phyloP scores from a whole-genome alignment of 2,113 vertebrate species.

The Bettongia penicillata region DNA sequence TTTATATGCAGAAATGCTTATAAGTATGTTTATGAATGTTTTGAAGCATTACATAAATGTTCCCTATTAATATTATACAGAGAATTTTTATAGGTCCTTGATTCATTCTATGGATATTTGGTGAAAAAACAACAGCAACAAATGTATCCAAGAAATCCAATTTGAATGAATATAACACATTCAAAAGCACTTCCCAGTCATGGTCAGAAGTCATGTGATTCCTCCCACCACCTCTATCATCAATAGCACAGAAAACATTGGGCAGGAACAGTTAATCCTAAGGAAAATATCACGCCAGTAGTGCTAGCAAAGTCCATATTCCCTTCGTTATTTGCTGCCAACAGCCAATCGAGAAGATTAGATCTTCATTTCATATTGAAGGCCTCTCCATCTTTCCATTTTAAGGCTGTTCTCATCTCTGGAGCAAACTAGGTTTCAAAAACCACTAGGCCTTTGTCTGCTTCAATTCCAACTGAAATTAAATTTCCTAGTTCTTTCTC shows the following conservation, averaged over 20 bases:
- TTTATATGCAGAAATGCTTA: neutral
- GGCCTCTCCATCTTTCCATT: slow-evolving; percentile 22
- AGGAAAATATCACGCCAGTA: slow-evolving; percentile 54
- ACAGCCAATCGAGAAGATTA: slow-evolving; percentile 51
- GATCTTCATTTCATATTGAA: slow-evolving; percentile 53
- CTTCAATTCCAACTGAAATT: slow-evolving; percentile 35
- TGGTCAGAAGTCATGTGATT: slow-evolving; percentile 34
- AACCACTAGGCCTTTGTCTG: neutral
- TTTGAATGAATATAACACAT: slow-evolving; percentile 9
- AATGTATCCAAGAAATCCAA: slow-evolving; percentile 22
- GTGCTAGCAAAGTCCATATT: slow-evolving; percentile 42
- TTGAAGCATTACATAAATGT: neutral
- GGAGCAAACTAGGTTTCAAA: slow-evolving; percentile 3
- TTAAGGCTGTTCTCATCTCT: slow-evolving; percentile 22
- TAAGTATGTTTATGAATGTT: neutral
- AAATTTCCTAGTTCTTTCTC: neutral
- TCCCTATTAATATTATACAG: neutral
- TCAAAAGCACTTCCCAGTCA: slow-evolving; percentile 36
- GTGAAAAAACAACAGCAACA: neutral
- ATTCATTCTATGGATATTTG: slow-evolving; percentile 15
- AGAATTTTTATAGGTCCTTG: neutral
- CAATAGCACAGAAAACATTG: slow-evolving; percentile 12
- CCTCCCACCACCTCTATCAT: slow-evolving; percentile 10
- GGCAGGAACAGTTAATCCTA: slow-evolving; percentile 66
- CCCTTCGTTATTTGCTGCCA: slow-evolving; percentile 49